Evolutionary conservation across 37 sponge, comb jelly and placozoan species (phyloP), one percentile per base, ranked within the genome.

Genomic region (Ephydatia muelleri): DNA sequence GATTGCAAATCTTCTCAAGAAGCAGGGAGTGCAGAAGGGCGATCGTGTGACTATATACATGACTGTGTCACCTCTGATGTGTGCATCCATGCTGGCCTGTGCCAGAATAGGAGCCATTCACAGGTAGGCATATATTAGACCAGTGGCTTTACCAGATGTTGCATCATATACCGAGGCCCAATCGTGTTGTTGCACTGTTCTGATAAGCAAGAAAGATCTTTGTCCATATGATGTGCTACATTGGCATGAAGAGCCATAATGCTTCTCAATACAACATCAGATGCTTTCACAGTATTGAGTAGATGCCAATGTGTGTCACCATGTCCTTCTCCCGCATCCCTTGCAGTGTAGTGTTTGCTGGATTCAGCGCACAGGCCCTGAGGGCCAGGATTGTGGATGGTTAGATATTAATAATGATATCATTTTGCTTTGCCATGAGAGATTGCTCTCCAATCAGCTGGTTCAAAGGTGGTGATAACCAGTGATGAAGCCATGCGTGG

Each of bases 281-380:
- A n/a, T n/a, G n/a, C n/a, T n/a, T n/a, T n/a, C n/a, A n/a, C n/a
- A n/a, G n/a, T n/a, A n/a, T n/a, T n/a, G n/a, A n/a, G n/a, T n/a
- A n/a, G n/a, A n/a, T n/a, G n/a, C n/a, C n/a, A n/a, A n/a, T n/a
- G n/a, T n/a, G n/a, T n/a, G n/a, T n/a, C n/a, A n/a, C n/a, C n/a
- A n/a, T n/a, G n/a, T n/a, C n/a, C n/a, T 16, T 13, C 57, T 14
- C 19, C 16, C 16, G 1, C 57, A 4, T 64, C 66, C 2, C 29
- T 34, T 67, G 14, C 57, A 94, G 94, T 82, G 94, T 98, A 35
- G 93, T 96, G 57, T 98, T 98, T 88, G 96, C 99, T 85, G 99
- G 99, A 32, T 98, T 98, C 72, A 94, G 97, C 88, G 95, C 99
- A 73, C 95, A 94, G 31, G 84, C 99, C 3, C 85, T 98, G 31